phyloP scores from a whole-genome alignment of 2,113 vertebrate species.

The Gymnarchus niloticus region DNA sequence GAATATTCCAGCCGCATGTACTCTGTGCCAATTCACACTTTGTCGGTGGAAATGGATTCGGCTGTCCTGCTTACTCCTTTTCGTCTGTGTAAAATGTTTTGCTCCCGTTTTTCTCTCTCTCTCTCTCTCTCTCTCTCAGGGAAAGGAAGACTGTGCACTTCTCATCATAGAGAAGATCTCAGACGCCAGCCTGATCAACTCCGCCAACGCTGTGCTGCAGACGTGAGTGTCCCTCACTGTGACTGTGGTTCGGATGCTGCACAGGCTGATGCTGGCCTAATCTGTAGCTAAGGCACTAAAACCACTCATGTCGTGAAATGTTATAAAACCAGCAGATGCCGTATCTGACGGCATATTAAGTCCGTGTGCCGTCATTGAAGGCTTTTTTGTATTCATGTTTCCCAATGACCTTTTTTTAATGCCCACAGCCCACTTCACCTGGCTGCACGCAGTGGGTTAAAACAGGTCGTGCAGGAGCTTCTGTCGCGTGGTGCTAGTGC shows the following conservation, averaged over 20 bases:
- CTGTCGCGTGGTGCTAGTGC: constrained; percentile 84
- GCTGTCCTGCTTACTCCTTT: not conserved
- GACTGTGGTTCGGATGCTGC: not conserved
- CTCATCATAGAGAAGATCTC: constrained; percentile 88
- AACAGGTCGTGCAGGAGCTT: constrained; percentile 83
- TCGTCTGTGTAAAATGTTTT: not conserved
- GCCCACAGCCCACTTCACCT: constrained; percentile 83
- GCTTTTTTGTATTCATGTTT: no score
- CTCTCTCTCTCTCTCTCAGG: constrained; percentile 55
- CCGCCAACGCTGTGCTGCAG: constrained; percentile 83
- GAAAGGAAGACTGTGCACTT: constrained; percentile 89
- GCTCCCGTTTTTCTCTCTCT: not conserved
- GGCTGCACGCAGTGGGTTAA: constrained; percentile 84
- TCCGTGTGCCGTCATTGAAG: not conserved
- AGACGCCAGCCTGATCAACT: constrained; percentile 76
- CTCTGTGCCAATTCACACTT: not conserved
- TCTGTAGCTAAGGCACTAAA: not conserved
- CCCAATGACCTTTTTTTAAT: not conserved
- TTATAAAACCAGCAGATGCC: not conserved
- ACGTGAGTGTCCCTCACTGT: constrained; percentile 73
- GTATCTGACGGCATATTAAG: not conserved
- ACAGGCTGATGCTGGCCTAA: not conserved
- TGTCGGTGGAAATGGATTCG: not conserved
- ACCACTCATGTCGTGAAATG: not conserved
- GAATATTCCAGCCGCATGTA: not conserved